Evolutionary conservation across 2,797 vertebrate species (phyloP), one percentile per base, ranked within the genome.

Genomic region (Propithecus deckenii): DNA sequence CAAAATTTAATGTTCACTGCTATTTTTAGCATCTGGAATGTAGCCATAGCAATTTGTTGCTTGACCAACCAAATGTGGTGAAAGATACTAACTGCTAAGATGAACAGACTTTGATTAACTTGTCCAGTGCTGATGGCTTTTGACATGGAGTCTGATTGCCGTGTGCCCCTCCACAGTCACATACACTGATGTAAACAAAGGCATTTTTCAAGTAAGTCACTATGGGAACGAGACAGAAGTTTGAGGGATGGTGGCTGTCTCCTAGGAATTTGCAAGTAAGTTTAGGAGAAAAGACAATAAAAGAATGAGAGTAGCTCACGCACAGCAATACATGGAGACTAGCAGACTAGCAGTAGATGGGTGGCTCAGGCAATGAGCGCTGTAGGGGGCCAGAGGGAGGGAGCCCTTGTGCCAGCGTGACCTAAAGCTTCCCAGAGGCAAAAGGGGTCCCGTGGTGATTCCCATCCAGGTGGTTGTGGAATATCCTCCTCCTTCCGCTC

Each of bases 1-100:
- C 75, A 67, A 65, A 95, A 89, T 28, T 63, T 69, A 72, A 43
- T 25, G 32, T 22, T 59, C 30, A 43, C 5, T 43, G 50, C 38
- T 92, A 22, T 80, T 72, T 74, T 80, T 61, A 86, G 38, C n/a
- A 23, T 75, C 65, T 85, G 38, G 38, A 81, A 52, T 74, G 35
- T 71, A 89, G 20, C 52, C 52, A 9, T n/a, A 43, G 46, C 63
- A 76, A 4, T 95, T 94, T 93, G 74, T 12, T 92, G 57, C 55
- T 91, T 79, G 46, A 81, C 78, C 41, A 84, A 30, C 71, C 61
- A 83, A 57, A 78, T 46, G 15, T 71, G 63, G 93, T 46, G n/a
- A 85, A 92, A 95, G 78, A 86, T 25, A 25, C 52, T 97, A 48
- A n/a, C 72, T 92, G 89, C 72, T 78, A 25, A 89, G 28, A 79